A percentile compares a stretch with the other conserved stretches of the same genome.
These are phyloP conservation scores for Azorinus chamasolen DNA, from an alignment of 2,888 invertebrate genomes.

Conservation along the genomic window DNA sequence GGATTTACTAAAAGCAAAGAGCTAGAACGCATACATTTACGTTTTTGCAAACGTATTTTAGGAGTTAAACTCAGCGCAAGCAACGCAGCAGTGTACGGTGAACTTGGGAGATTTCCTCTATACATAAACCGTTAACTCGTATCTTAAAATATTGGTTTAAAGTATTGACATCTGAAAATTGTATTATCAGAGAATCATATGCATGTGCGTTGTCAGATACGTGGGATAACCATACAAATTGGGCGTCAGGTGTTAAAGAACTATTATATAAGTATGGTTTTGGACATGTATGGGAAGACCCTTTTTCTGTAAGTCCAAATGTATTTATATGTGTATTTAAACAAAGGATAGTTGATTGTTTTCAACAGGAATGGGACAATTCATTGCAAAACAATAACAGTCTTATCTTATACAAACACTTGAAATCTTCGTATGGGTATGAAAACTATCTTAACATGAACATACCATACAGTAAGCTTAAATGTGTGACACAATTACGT, in stretches of 20 bases:
- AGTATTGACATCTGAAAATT: slow-evolving; percentile 1
- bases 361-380: slow-evolving; percentile 2
- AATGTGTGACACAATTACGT: not conserved
- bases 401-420: no score
- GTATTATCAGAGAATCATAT: not conserved
- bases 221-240: no score
- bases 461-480: not conserved
- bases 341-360: slow-evolving; percentile 7
- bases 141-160: slow-evolving; percentile 15
- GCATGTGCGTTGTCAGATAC: no score
- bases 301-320: not conserved
- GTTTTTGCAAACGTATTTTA: slow-evolving; percentile 11
- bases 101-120: slow-evolving; percentile 11
- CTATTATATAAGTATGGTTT: slow-evolving; percentile 4
- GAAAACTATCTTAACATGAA: slow-evolving; percentile 7
- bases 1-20: slow-evolving; percentile 3
- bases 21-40: slow-evolving; percentile 7
- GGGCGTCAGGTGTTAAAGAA: not conserved
- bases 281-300: not conserved
- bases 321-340: not conserved
- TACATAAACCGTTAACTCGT: not conserved
- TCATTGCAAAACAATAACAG: not conserved
- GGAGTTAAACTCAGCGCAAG: not conserved
- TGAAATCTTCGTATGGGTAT: not conserved
- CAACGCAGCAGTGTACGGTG: slow-evolving; percentile 11